Base-by-base conservation (phyloP, 2,888 invertebrate genomes). In the Mesochorus sp. region DNA sequence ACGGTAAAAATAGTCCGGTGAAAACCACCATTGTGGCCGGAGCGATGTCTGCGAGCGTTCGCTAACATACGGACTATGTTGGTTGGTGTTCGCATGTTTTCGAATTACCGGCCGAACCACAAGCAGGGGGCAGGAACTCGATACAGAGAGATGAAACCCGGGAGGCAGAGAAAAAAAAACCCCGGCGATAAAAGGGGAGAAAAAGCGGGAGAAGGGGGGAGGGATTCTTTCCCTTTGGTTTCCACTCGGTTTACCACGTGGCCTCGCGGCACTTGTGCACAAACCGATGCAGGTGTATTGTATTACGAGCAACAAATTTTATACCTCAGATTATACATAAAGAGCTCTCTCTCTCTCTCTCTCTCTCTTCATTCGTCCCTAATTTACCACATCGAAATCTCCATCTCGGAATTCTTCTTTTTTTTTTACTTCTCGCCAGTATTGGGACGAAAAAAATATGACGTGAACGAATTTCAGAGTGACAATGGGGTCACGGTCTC, bases 181-280 rank as follows among this genome's bases (percentile, higher is more conserved):
- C 37, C 37, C 37, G n/a, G 8, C 21, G 47, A 31, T 21, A 19
- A 26, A 21, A 49, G 14, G 12, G 44, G 51, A 53, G 39, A 51
- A 62, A 47, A 62, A n/a, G n/a, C n/a, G 31, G 8, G 44, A 34
- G 34, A 44, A 37, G 10, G 26, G n/a, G 49, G 49, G 2, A 1
- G 42, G 57, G 57, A 44, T 14, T 51, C 21, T 59, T 34, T 44
- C 49, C 47, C 70, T 74, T 79, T 71, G 81, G 82, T 86, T 89
- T 89, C 85, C 87, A 85, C 85, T 82, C 83, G 87, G 85, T 87
- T 88, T 85, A 84, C 83, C 85, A 81, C 83, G 83, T 83, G 84
- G 81, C 83, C 85, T 84, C 81, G 83, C 82, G 84, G 85, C 83
- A 19, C 31, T 75, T 61, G 61, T 42, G 24, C 51, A 5, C 39